Conservation (phyloP, 92 coral and sea anemone species). For the Bergia sp. region DNA sequence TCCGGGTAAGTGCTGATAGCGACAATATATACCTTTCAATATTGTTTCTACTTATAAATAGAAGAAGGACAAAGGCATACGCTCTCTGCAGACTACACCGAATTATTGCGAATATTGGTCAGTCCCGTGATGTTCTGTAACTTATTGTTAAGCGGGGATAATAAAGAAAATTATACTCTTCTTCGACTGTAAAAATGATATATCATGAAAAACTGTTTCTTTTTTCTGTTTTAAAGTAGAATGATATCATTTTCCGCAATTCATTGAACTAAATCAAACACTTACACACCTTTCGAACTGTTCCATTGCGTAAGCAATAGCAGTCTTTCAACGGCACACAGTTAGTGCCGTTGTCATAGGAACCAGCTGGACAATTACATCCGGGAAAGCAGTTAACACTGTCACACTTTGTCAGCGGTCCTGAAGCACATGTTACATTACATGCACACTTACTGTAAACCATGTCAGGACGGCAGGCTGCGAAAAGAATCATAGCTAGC, state of each 20-base stretch:
- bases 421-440: slow-evolving; percentile 59
- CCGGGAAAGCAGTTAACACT: slow-evolving; percentile 61
- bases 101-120: no score
- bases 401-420: slow-evolving; percentile 39
- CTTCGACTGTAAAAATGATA: no score
- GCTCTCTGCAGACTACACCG: no score
- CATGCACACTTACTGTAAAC: slow-evolving; percentile 65
- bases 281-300: slow-evolving; percentile 53
- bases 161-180: no score
- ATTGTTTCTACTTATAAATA: no score
- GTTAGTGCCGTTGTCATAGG: slow-evolving; percentile 66
- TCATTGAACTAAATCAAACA: background rate
- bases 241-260: background rate
- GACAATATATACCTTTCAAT: no score
- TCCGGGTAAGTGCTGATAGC: background rate
- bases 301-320: slow-evolving; percentile 51
- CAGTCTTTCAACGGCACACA: slow-evolving; percentile 63
- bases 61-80: no score
- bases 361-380: slow-evolving; percentile 70
- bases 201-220: no score
- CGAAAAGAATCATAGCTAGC: no score
- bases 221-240: no score
- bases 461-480: slow-evolving; percentile 71
- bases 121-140: no score
- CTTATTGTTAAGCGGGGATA: no score